phyloP scores from a whole-genome alignment of 2,888 invertebrate genomes.

The Mythimna impura region DNA sequence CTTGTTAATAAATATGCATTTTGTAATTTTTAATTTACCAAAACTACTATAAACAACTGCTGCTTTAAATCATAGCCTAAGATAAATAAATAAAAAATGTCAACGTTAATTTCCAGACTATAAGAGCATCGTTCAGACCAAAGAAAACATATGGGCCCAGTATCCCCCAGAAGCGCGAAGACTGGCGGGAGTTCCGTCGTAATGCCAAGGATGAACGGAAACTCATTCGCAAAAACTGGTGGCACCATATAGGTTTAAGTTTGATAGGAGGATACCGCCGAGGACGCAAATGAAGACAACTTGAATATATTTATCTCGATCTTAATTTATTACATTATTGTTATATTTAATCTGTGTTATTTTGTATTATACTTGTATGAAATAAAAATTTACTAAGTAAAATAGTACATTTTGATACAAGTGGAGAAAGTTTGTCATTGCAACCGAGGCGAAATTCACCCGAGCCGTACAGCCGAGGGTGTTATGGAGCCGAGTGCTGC shows the following conservation, averaged over 20 bases:
- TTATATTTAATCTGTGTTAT: neutral
- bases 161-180: conserved; percentile 85
- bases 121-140: conserved; percentile 84
- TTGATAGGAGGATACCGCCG: conserved; percentile 81
- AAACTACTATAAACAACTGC: too few species aligned
- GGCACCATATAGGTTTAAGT: conserved; percentile 80
- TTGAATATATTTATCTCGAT: conserved; percentile 46
- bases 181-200: conserved; percentile 91
- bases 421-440: too few species aligned
- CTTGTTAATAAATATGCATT: too few species aligned
- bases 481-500: too few species aligned
- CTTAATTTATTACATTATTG: conserved; percentile 26
- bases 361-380: conserved; percentile 1
- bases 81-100: neutral
- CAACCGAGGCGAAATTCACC: too few species aligned
- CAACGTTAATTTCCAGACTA: conserved; percentile 76
- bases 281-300: conserved; percentile 48
- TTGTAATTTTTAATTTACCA: too few species aligned
- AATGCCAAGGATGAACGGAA: conserved; percentile 82
- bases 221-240: conserved; percentile 78
- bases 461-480: too few species aligned
- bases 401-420: neutral
- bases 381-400: neutral
- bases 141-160: conserved; percentile 88
- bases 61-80: too few species aligned